Base-by-base conservation (phyloP, 2,113 vertebrate species). In the Periophthalmus modestus region DNA sequence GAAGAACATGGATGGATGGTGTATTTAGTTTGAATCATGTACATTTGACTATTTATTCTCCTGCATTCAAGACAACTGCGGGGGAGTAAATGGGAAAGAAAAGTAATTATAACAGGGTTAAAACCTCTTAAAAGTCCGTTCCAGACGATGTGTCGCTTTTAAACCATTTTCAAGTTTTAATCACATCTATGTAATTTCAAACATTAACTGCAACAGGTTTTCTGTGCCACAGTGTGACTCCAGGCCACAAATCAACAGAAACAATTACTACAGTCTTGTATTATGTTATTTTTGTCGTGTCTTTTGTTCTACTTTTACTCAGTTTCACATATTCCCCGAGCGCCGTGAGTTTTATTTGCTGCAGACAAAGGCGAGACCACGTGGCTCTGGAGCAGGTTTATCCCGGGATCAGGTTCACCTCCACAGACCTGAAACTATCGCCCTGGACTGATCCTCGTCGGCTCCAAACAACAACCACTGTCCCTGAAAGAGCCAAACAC, bases 281-380 rank as follows among this genome's bases (percentile, higher is more conserved):
- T 71, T 71, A 55, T 33, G 7, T 69, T 59, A 39, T 34, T 6
- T 72, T 74, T 43, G 39, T 43, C 39, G 10, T 10, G 39, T 43
- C 39, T 9, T 43, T 43, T 43, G 39, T 43, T 43, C 39, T 43
- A 72, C 33, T 73, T 46, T 66, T 24, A 21, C 0, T 5, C 21
- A 33, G 34, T 73, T 73, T 46, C 2, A 12, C 43, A 59, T 70
- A 66, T 46, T 73, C 82, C 69, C 71, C 19, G 24, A 24, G 23
- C 68, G 63, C 21, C 66, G 63, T 63, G 21, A 43, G 52, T 58
- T 76, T 43, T 9, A 43, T 59, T 72, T 69, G 1, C 79, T 69
- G 75, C 74, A 67, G 69, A 74, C 72, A 54, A 23, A 79, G 71
- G 66, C 68, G 80, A 77, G 23, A 66, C 28, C 50, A 65, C 3